Evolutionary conservation across 2,797 vertebrate genomes (phyloP).

Genomic region (Alfaro cultratus): DNA sequence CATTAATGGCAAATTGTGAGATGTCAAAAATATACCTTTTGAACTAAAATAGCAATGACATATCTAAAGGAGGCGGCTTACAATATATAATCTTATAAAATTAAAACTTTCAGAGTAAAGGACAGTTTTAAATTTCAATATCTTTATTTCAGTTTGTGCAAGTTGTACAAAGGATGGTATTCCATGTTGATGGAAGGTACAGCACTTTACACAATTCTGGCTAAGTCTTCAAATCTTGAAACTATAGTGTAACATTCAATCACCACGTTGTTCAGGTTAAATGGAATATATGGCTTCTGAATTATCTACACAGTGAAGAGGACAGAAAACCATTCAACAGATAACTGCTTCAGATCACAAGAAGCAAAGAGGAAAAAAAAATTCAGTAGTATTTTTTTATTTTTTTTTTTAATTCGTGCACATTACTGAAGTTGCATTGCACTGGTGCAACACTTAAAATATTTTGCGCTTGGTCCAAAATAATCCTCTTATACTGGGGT

Average conservation of each 20-base stretch:
- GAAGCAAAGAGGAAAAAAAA: constrained; percentile 29
- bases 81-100: not conserved
- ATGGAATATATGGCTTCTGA: constrained; percentile 70
- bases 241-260: constrained; percentile 73
- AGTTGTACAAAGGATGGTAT: constrained; percentile 69
- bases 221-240: constrained; percentile 51
- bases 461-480: constrained; percentile 66
- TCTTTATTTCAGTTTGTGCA: constrained; percentile 81
- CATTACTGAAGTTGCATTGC: constrained; percentile 27
- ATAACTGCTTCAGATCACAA: constrained; percentile 41
- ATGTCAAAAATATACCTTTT: not conserved
- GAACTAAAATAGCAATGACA: not conserved
- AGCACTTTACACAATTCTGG: constrained; percentile 68
- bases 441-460: constrained; percentile 34
- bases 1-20: not conserved
- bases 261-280: constrained; percentile 73
- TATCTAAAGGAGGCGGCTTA: not conserved
- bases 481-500: constrained; percentile 17
- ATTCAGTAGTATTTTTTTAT: constrained; percentile 7
- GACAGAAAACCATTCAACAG: constrained; percentile 44
- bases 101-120: not conserved
- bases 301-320: constrained; percentile 57
- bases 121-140: constrained; percentile 64
- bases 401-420: constrained; percentile 6
- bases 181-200: constrained; percentile 55